These are phyloP conservation scores for Drosophila orosa DNA, from an alignment of 1,140 invertebrate genomes.

Conservation along the genomic window DNA sequence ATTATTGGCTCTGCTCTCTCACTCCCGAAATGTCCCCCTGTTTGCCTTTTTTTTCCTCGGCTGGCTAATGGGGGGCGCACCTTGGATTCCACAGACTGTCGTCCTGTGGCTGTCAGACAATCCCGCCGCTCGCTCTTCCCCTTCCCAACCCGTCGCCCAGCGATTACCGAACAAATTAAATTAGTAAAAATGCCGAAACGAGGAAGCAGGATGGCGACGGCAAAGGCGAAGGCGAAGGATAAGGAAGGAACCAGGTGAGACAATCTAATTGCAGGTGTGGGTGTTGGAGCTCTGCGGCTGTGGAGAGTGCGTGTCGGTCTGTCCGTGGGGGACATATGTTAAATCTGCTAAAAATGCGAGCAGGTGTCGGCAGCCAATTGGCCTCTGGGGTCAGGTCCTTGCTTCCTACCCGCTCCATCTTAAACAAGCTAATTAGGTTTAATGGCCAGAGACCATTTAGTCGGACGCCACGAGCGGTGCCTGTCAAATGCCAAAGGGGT, in stretches of 20 bases:
- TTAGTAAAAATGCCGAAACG: conserved; percentile 71
- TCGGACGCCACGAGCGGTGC: conserved; percentile 14
- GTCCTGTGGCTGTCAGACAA: conserved; percentile 20
- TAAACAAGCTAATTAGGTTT: conserved; percentile 75
- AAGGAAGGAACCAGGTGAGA: conserved; percentile 49
- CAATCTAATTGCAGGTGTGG: conserved; percentile 67
- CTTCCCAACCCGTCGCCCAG: conserved; percentile 30
- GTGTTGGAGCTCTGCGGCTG: background rate
- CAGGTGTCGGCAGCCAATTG: conserved; percentile 58
- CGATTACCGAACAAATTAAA: conserved; percentile 78
- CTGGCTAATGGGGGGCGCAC: conserved; percentile 57
- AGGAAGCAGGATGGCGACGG: conserved; percentile 11
- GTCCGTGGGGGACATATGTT: conserved; percentile 32
- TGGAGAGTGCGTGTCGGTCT: conserved; percentile 12
- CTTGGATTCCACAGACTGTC: conserved; percentile 13
- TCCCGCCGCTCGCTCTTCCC: background rate
- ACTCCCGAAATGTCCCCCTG: background rate
- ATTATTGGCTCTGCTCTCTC: conserved; percentile 65
- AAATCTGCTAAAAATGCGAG: conserved; percentile 53
- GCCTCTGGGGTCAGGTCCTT: conserved; percentile 29
- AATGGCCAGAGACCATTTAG: conserved; percentile 54
- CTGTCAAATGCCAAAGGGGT: conserved; percentile 34
- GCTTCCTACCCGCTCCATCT: conserved; percentile 22
- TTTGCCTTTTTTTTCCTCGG: conserved; percentile 17
- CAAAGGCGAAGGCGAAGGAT: background rate